Percentiles rank a stretch among this genome's conserved stretches.
phyloP scores from a whole-genome alignment of 2,797 vertebrate genomes.

The Mastacembelus armatus region DNA sequence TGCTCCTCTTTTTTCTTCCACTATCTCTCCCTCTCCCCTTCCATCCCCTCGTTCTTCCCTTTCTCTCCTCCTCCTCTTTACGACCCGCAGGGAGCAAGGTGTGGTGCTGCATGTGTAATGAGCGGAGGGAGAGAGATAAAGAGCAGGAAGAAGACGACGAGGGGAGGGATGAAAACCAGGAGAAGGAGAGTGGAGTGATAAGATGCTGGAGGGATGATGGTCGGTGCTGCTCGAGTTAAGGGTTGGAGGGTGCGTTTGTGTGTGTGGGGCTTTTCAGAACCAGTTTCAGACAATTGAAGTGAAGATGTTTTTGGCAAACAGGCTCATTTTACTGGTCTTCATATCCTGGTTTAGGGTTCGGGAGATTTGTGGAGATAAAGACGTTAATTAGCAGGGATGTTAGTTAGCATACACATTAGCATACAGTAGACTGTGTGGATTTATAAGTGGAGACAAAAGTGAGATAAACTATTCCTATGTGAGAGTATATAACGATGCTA shows the following conservation, averaged over 20 bases:
- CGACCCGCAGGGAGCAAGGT: slow-evolving; percentile 87
- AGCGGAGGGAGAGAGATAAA: slow-evolving; percentile 39
- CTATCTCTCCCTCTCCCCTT: slow-evolving; percentile 39
- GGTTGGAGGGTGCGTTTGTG: slow-evolving; percentile 42
- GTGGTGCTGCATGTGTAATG: slow-evolving; percentile 89
- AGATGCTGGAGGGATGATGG: slow-evolving; percentile 47
- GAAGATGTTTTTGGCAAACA: slow-evolving; percentile 22
- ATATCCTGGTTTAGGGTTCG: neutral
- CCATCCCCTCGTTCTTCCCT: slow-evolving; percentile 40
- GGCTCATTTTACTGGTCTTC: slow-evolving; percentile 24
- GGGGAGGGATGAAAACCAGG: slow-evolving; percentile 43
- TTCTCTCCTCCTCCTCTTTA: slow-evolving; percentile 80
- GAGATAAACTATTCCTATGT: too few species aligned
- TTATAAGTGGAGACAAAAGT: neutral
- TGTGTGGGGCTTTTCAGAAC: slow-evolving; percentile 29
- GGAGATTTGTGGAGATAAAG: too few species aligned
- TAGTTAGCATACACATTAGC: neutral
- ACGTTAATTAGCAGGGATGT: neutral
- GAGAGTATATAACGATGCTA: too few species aligned
- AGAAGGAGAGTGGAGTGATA: slow-evolving; percentile 32
- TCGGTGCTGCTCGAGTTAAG: slow-evolving; percentile 39
- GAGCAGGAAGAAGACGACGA: slow-evolving; percentile 35
- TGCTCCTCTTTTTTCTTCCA: slow-evolving; percentile 4
- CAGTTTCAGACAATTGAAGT: slow-evolving; percentile 43
- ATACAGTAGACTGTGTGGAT: neutral